Evolutionary conservation across 2,888 invertebrate genomes (phyloP).

Genomic region (Ectropis crepuscularia): DNA sequence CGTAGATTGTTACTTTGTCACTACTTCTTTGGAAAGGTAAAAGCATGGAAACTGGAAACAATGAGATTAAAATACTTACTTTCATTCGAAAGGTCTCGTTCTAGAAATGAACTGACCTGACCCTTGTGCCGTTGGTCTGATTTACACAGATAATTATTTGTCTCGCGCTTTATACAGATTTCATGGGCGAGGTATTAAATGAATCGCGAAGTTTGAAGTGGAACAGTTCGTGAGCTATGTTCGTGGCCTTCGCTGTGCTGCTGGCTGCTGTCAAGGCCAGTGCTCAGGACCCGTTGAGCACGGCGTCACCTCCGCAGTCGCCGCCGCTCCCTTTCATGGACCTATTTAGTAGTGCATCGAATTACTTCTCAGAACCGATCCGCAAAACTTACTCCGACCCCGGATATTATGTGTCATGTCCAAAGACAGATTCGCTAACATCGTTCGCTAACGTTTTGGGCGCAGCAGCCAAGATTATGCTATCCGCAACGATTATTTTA

Average conservation of each 20-base stretch:
- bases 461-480: conserved; percentile 78
- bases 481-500: conserved; percentile 72
- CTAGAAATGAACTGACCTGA: conserved; percentile 58
- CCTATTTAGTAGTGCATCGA: conserved; percentile 71
- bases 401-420: conserved; percentile 64
- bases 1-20: conserved; percentile 6
- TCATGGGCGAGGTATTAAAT: conserved; percentile 78
- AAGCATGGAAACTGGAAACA: conserved; percentile 32
- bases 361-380: conserved; percentile 66
- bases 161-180: conserved; percentile 70
- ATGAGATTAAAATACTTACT: conserved; percentile 42
- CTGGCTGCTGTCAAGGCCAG: conserved; percentile 56
- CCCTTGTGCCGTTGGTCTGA: conserved; percentile 64
- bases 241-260: conserved; percentile 65
- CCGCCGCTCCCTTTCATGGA: conserved; percentile 69
- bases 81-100: conserved; percentile 50
- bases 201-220: conserved; percentile 61
- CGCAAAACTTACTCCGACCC: conserved; percentile 71
- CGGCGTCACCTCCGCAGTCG: conserved; percentile 56
- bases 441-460: conserved; percentile 73
- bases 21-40: conserved; percentile 36
- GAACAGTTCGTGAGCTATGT: conserved; percentile 77
- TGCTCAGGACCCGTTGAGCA: conserved; percentile 72
- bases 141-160: conserved; percentile 65
- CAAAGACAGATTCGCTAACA: conserved; percentile 68